Base-by-base conservation (phyloP, 2,888 invertebrate genomes). In the Lypha dubia region DNA sequence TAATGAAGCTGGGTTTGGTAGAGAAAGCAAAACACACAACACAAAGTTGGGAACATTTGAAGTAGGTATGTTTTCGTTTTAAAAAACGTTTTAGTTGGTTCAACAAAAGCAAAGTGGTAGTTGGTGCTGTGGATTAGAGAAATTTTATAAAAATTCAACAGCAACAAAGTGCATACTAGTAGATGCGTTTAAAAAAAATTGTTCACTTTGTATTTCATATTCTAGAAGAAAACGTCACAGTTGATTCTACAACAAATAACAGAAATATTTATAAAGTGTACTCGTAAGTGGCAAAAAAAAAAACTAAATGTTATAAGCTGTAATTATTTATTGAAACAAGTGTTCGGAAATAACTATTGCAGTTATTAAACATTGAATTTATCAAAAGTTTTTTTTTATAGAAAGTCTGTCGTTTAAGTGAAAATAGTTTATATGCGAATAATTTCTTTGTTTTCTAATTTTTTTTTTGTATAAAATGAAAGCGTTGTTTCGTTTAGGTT, bases 41-140 rank as follows among this genome's bases (percentile, higher is more conserved):
- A 53, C 28, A 51, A 77, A 77, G 49, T 71, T 79, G 71, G 70
- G 53, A 63, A 51, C 60, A 77, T 41, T 58, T 35, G 13, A 44
- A n/a, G 24, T n/a, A n/a, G n/a, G n/a, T n/a, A n/a, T n/a, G 35
- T 49, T 46, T 62, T 35, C 53, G n/a, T 32, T 17, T 13, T 20
- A 75, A 44, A 7, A 75, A 44, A 8, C n/a, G 44, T 32, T 13
- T 58, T 17, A 79, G 32, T 79, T 35, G 49, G 62, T 71, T 71
- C 56, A 71, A 51, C n/a, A 49, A 77, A 28, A 15, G 41, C 32
- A 8, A 46, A 17, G 53, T 63, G 51, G 28, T 38, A 53, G 74
- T 60, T 67, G 56, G 56, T 58, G 58, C 44, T 68, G 35, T 60
- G 46, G 35, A 56, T n/a, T 24, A 24, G 22, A 76, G 22, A 76